Base-by-base conservation (phyloP, 2,113 vertebrate genomes). In the Myocastor coypus region DNA sequence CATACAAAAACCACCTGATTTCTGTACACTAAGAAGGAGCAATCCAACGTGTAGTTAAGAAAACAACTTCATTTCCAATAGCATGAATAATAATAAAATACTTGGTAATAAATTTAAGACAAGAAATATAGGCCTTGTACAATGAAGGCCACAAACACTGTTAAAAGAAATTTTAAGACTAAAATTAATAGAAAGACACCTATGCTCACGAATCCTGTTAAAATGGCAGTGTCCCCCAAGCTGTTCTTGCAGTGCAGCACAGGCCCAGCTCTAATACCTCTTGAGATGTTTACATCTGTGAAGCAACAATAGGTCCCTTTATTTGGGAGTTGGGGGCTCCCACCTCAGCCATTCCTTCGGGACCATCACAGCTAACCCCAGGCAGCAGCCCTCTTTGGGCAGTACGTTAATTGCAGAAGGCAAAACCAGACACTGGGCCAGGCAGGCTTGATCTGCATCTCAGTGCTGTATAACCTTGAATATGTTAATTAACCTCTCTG, bases 161-260 rank as follows among this genome's bases (percentile, higher is more conserved):
- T 80, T 86, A 34, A 93, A 75, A 73, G 28, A 73, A 50, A 46
- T 88, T 59, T 92, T 52, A 30, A 57, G 63, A 13, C 37, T 85
- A 34, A 78, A 83, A 71, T 80, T 57, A 94, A 61, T 66, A 40
- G 40, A 52, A 94, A 82, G 71, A 57, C 59, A 83, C 42, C 91
- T 78, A 87, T 50, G 16, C 42, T 91, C 46, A 19, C 77, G 42
- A 84, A 80, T 28, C 59, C 20, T 94, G 40, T 85, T 78, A 86
- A 66, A 32, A 59, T 16, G 14, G 7, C 73, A 57, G 1, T 30
- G 37, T 13, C 75, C 30, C 32, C 61, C 52, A 64, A 32, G 57
- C 17, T 78, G 64, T 66, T 42, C 28, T 57, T 75, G n/a, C 63
- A n/a, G 55, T 14, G 59, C 71, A 82, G 3, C 8, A 17, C 12